Evolutionary conservation across 1,140 invertebrate genomes (phyloP).

Genomic region (Drosophila cardini): DNA sequence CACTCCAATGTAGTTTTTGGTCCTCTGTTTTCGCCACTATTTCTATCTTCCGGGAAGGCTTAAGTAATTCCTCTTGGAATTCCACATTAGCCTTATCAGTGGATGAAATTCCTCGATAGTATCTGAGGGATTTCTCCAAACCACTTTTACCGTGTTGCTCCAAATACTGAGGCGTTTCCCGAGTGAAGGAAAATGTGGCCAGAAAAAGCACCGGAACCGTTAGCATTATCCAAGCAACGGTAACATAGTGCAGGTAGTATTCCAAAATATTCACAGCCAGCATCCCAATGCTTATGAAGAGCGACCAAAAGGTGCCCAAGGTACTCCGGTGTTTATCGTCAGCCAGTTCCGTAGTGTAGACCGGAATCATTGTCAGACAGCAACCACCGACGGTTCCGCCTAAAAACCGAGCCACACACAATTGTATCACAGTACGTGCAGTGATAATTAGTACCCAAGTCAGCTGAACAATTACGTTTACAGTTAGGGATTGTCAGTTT

Average conservation of each 20-base stretch:
- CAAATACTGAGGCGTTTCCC: conserved; percentile 85
- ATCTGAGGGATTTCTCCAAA: conserved; percentile 51
- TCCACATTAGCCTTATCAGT: conserved; percentile 5
- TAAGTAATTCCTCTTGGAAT: conserved; percentile 45
- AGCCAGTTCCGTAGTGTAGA: conserved; percentile 84
- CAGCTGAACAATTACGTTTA: conserved; percentile 16
- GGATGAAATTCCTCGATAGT: conserved; percentile 45
- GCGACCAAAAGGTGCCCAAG: conserved; percentile 85
- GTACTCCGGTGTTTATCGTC: conserved; percentile 83
- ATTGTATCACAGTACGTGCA: conserved; percentile 59
- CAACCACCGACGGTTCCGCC: conserved; percentile 82
- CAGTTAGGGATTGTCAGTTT: neutral
- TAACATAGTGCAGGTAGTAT: conserved; percentile 80
- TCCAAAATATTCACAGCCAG: conserved; percentile 85
- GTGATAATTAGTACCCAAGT: conserved; percentile 75
- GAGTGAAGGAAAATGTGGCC: conserved; percentile 83
- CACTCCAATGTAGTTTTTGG: conserved; percentile 16
- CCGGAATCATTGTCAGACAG: conserved; percentile 81
- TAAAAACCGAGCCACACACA: conserved; percentile 79
- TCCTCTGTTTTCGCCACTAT: no score
- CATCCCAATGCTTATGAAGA: conserved; percentile 85
- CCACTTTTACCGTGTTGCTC: conserved; percentile 80
- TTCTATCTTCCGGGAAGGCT: neutral
- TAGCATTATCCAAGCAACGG: conserved; percentile 84
- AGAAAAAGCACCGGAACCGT: conserved; percentile 82